Base-by-base conservation (phyloP, 2,113 vertebrate genomes). In the Coracopsis vasa region DNA sequence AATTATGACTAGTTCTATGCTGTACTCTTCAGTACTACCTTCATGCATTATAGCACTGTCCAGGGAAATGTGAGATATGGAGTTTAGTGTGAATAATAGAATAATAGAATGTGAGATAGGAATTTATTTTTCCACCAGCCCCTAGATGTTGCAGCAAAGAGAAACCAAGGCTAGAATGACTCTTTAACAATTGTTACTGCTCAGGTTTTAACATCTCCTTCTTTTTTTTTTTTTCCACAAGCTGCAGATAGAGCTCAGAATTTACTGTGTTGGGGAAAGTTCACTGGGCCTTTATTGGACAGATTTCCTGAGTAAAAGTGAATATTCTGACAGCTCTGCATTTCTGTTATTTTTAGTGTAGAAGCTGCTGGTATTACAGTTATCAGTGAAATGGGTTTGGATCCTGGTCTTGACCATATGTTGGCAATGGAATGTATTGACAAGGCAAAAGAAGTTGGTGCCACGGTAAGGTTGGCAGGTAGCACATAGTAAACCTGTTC, bases 401-500 rank as follows among this genome's bases (percentile, higher is more conserved):
- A 99, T 97, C 99, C 99, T n/a, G 99, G 99, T 50, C 99, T 99
- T 41, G 99, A 99, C 91, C 99, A 99, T 96, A 99, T 99, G 99
- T 80, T 99, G 97, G 99, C 99, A 4, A 99, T 99, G 99, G 99
- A 99, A 91, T 99, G 99, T 39, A 99, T 99, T 85, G 98, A 99
- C 92, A 99, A 99, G 83, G 99, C 99, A 12, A 99, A 98, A 95
- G 99, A 99, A 90, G 98, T 99, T 47, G 99, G 99, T 94, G 99
- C 99, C 96, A 98, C 96, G 88, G 99, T 99, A 97, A 98, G 99
- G 80, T 19, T 75, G 41, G 11, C 11, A 16, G 16, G 18, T 47
- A 54, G 45, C 28, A 29, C 3, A 0, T 39, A 41, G 7, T 45
- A 19, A 80, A 80, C 14, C 39, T 77, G 15, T 66, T 88, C 24